phyloP scores from a whole-genome alignment of 2,113 vertebrate species.

The Semicossyphus pulcher region DNA sequence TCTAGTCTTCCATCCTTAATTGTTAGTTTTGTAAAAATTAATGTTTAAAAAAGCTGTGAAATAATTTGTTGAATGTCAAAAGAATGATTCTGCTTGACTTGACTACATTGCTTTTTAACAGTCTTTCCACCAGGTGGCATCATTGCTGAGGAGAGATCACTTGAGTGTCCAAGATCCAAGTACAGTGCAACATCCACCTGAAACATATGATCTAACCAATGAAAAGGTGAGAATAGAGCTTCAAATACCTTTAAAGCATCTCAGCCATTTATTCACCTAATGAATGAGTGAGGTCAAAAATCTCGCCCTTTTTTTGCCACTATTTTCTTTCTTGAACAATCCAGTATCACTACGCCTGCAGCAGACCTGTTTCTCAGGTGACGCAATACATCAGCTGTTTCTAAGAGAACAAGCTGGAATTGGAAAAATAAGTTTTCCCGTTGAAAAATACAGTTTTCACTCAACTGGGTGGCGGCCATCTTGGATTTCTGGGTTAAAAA shows the following conservation, averaged over 20 bases:
- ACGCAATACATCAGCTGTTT: too few relatives aligned
- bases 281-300: too few relatives aligned
- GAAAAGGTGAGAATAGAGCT: constrained; percentile 63
- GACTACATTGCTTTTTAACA: constrained; percentile 28
- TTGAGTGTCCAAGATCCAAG: constrained; percentile 55
- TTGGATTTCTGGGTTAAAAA: too few relatives aligned
- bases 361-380: too few relatives aligned
- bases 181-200: constrained; percentile 49
- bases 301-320: too few relatives aligned
- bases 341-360: too few relatives aligned
- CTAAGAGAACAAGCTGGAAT: too few relatives aligned
- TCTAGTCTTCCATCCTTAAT: neutral
- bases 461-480: too few relatives aligned
- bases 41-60: neutral
- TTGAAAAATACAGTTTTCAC: too few relatives aligned
- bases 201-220: constrained; percentile 76
- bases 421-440: too few relatives aligned
- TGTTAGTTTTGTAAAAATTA: neutral
- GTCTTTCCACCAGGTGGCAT: constrained; percentile 72
- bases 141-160: constrained; percentile 76
- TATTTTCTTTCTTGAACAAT: too few relatives aligned
- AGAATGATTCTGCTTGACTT: neutral
- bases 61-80: neutral
- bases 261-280: neutral
- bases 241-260: neutral